Conservation (phyloP, 2,888 invertebrate species). For the Leistus spinibarbis region DNA sequence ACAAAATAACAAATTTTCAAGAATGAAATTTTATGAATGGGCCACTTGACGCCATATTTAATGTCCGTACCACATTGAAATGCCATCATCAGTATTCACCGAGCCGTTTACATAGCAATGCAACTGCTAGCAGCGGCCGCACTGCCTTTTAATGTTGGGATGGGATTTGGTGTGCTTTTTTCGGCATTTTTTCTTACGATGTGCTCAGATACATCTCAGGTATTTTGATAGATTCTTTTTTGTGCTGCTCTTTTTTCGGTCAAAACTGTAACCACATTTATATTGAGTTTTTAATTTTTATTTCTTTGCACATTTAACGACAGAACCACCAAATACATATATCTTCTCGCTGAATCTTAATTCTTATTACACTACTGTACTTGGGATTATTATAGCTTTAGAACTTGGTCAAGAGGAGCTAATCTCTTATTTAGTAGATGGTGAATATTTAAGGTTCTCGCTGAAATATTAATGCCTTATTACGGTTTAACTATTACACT, state of each 20-base stretch:
- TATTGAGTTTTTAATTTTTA: neutral
- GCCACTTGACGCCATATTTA: conserved; percentile 18
- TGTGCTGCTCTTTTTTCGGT: conserved; percentile 8
- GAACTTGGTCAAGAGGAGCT: no score
- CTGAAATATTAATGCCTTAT: no score
- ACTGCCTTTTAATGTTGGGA: conserved; percentile 16
- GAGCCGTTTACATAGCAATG: neutral
- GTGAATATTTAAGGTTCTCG: no score
- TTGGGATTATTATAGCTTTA: no score
- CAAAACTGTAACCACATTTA: conserved; percentile 16
- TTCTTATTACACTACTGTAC: no score
- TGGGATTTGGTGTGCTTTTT: conserved; percentile 5
- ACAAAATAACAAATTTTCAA: neutral
- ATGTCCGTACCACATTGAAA: conserved; percentile 13
- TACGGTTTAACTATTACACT: no score
- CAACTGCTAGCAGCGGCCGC: neutral
- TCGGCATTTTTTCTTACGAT: conserved; percentile 7
- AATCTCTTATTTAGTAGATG: no score
- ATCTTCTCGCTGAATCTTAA: no score
- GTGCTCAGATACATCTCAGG: conserved; percentile 17
- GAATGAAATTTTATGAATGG: conserved; percentile 25
- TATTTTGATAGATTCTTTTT: conserved; percentile 29
- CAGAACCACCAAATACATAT: no score
- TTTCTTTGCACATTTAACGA: no score
- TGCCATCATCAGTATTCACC: neutral